These are phyloP conservation scores for Trisateles emortualis DNA, from an alignment of 2,888 invertebrate species.

Conservation along the genomic window DNA sequence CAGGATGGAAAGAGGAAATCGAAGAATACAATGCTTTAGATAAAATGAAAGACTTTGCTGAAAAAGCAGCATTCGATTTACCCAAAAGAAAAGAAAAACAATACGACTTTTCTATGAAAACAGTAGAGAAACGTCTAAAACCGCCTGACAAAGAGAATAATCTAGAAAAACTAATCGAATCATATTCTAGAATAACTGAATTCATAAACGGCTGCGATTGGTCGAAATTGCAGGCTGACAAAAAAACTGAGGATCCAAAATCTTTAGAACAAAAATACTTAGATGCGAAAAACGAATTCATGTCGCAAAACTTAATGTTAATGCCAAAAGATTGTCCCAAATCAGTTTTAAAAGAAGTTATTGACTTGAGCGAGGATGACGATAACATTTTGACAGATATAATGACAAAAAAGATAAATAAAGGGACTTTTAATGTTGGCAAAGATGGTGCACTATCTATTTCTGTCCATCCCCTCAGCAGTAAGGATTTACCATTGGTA, in stretches of 20 bases:
- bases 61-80: conserved; percentile 80
- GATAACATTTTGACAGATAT: conserved; percentile 69
- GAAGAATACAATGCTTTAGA: conserved; percentile 83
- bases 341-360: conserved; percentile 72
- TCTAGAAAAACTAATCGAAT: conserved; percentile 75
- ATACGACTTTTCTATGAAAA: conserved; percentile 47
- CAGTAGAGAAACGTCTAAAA: conserved; percentile 62
- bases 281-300: conserved; percentile 82
- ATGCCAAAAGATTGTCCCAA: conserved; percentile 75
- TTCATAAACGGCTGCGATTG: conserved; percentile 84
- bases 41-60: conserved; percentile 84
- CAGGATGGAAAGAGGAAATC: conserved; percentile 68
- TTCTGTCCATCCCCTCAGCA: conserved; percentile 71
- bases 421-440: conserved; percentile 75
- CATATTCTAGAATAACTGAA: conserved; percentile 81
- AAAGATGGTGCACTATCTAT: conserved; percentile 81
- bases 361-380: conserved; percentile 78
- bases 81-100: conserved; percentile 71
- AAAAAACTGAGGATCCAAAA: conserved; percentile 68
- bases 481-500: conserved; percentile 68
- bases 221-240: conserved; percentile 70
- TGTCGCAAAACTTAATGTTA: conserved; percentile 79
- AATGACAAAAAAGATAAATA: conserved; percentile 69
- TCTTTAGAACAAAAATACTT: conserved; percentile 79
- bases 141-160: conserved; percentile 71